Base-by-base conservation (phyloP, 1,140 invertebrate species). In the Ceratitis capitata region DNA sequence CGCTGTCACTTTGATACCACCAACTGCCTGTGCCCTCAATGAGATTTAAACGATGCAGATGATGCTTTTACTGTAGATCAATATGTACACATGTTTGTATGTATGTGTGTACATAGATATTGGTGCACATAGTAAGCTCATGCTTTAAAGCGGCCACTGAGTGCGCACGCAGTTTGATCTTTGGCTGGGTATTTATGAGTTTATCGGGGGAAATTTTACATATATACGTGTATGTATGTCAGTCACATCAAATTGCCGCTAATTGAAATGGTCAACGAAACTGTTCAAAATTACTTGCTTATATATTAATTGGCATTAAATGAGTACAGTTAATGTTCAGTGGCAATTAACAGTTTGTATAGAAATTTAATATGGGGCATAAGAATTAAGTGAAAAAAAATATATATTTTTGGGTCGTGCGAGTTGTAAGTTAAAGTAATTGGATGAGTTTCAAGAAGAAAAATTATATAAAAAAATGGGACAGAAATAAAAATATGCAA, bases 211-310 rank as follows among this genome's bases (percentile, higher is more conserved):
- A 61, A 49, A 9, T 49, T 49, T 9, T 49, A 49, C 47, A 49
- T 49, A 49, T 14, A 49, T 49, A 49, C 47, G n/a, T n/a, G n/a
- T n/a, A n/a, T n/a, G n/a, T 61, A 14, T 69, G 64, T 69, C 64
- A 69, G 64, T 69, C 64, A 69, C 64, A 39, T n/a, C 39, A 35
- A 35, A 69, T 69, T 69, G 64, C 35, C 39, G 64, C 19, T 69
- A 69, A 69, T 69, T 69, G 64, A 69, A 69, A 69, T 69, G 64
- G 35, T 39, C 64, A 42, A n/a, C 64, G 64, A 69, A 69, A 39
- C 35, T 12, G 64, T 69, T 39, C 7, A 69, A 42, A 69, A 69
- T 39, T 39, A n/a, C 3, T 10, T 19, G 3, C 51, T 19, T 69
- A 19, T 35, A 32, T 42, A 69, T 69, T 69, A 69, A 69, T 69